Percentiles rank a stretch among this genome's conserved stretches.
phyloP scores from a whole-genome alignment of 2,113 vertebrate genomes.

The Microcebus tavaratra region DNA sequence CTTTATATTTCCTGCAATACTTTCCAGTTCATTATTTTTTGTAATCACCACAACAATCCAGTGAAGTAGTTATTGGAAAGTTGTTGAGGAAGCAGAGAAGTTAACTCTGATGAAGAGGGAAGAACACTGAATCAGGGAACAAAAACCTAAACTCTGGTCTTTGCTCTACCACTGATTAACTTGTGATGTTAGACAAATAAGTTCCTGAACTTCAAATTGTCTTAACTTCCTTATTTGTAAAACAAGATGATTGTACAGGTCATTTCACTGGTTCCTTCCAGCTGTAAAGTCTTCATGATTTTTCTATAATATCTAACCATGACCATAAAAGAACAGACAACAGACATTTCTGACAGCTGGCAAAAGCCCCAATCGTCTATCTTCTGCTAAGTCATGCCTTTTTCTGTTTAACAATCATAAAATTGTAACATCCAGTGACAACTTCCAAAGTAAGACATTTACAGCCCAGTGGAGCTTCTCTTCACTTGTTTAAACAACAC shows the following conservation, averaged over 20 bases:
- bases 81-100: not conserved
- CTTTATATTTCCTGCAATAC: not conserved
- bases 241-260: not conserved
- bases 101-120: not conserved
- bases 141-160: not conserved
- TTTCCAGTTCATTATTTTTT: not conserved
- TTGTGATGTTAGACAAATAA: not conserved
- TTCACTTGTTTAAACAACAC: not conserved
- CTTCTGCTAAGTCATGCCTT: not conserved
- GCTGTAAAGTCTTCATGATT: not conserved
- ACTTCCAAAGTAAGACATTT: not conserved
- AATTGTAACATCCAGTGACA: not conserved
- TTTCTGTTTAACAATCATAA: not conserved
- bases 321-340: not conserved
- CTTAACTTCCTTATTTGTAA: constrained; percentile 9
- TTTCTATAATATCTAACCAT: not conserved
- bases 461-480: not conserved
- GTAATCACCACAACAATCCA: not conserved
- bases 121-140: not conserved
- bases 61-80: not conserved
- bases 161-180: not conserved
- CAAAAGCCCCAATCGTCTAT: not conserved
- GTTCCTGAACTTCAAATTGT: not conserved
- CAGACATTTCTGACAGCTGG: not conserved
- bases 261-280: not conserved